Base-by-base conservation (phyloP, 2,113 vertebrate genomes). In the Pluvianellus socialis region DNA sequence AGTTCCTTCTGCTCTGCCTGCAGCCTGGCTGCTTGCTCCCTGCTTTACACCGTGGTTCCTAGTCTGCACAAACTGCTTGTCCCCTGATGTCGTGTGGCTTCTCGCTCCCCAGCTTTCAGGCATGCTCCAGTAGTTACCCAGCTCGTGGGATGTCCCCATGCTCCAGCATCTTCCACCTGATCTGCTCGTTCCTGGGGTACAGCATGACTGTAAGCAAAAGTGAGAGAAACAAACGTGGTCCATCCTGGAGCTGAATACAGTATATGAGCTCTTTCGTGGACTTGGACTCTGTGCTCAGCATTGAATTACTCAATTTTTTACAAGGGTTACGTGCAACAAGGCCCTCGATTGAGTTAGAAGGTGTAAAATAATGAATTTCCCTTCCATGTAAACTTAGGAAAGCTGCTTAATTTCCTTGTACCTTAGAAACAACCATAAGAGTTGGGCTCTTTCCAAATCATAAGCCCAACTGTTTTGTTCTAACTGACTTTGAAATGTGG, bases 101-200 rank as follows among this genome's bases (percentile, higher is more conserved):
- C 30, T 52, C 32, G 55, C 55, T 50, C 30, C 20, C 16, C n/a
- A n/a, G 35, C 62, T 50, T 75, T 49, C 61, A 40, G 28, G 22
- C 14, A 27, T 1, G 0, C 13, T 55, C 50, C 22, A 2, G 21
- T 12, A 19, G 13, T 52, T 68, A 30, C 10, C 35, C 4, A 2
- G 33, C 27, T 71, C 5, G 0, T 18, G 33, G 40, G n/a, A 38
- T 28, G 28, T 9, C 61, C 33, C 44, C 9, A 0, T 23, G 35
- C 28, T 40, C n/a, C 28, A 56, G 50, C 61, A 6, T 17, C 17
- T 55, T 38, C 30, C 42, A 28, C 24, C 52, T 35, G 44, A 50
- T 30, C 30, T 42, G 53, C 32, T 0, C 1, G 45, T 52, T 68
- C 45, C 27, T 40, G 27, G 47, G 14, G 17, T 61, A 44, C 26